Evolutionary conservation across 2,113 vertebrate genomes (phyloP).

Genomic region (Columbina picui): DNA sequence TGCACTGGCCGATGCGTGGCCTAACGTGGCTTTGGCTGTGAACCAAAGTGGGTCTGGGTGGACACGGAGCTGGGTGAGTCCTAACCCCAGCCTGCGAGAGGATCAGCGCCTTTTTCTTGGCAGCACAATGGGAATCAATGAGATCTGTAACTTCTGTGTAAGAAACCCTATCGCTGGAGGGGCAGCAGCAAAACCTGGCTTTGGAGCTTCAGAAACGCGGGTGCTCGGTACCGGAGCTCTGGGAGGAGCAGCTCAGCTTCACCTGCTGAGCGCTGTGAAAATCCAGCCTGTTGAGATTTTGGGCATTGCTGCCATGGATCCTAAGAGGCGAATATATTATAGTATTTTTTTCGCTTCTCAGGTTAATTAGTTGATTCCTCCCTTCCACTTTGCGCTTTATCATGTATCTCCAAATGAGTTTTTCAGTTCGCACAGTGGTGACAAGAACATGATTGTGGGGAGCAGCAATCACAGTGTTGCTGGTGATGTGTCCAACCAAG

Average conservation of each 20-base stretch:
- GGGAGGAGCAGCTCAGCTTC: accelerated
- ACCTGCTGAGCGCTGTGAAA: neutral
- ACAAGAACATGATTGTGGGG: neutral
- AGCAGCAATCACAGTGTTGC: neutral
- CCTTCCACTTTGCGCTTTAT: neutral
- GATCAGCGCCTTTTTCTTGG: neutral
- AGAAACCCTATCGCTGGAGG: neutral
- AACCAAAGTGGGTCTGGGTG: neutral
- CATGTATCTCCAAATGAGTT: neutral
- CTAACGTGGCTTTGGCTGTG: neutral
- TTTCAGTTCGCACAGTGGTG: neutral
- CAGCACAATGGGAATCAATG: neutral
- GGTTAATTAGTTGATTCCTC: neutral
- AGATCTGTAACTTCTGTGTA: neutral
- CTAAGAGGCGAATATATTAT: neutral
- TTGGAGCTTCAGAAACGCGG: neutral
- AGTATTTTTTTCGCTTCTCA: neutral
- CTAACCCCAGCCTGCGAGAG: neutral
- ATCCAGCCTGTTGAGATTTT: accelerated
- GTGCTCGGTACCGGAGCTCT: neutral
- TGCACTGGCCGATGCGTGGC: neutral
- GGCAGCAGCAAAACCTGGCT: neutral
- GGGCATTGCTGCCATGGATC: neutral
- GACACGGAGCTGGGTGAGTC: neutral
- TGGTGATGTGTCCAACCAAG: neutral